phyloP scores from a whole-genome alignment of 2,888 invertebrate genomes.

The Andrena fulva region DNA sequence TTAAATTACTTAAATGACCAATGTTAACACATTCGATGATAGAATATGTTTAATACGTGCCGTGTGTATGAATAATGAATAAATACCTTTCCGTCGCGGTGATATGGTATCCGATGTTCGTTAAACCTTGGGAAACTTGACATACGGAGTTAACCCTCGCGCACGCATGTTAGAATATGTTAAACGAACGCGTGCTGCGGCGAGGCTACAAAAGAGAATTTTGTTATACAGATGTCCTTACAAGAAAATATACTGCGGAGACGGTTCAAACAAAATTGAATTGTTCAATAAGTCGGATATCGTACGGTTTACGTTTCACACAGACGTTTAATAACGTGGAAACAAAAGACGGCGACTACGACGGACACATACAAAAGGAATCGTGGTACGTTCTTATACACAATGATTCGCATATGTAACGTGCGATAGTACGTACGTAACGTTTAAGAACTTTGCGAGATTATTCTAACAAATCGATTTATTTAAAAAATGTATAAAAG shows the following conservation, averaged over 20 bases:
- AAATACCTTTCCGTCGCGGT: constrained; percentile 49
- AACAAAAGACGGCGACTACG: constrained; percentile 57
- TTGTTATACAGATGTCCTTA: constrained; percentile 5
- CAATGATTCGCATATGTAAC: neutral
- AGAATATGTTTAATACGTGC: neutral
- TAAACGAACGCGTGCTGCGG: constrained; percentile 11
- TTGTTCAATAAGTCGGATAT: constrained; percentile 27
- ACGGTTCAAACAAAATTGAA: constrained; percentile 32
- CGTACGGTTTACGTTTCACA: constrained; percentile 38
- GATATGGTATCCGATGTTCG: constrained; percentile 29
- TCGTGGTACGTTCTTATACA: neutral
- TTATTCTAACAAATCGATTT: constrained; percentile 68
- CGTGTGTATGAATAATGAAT: neutral
- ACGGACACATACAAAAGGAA: constrained; percentile 17
- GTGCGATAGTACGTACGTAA: constrained; percentile 9
- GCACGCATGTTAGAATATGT: constrained; percentile 23
- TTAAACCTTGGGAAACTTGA: constrained; percentile 34
- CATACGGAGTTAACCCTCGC: constrained; percentile 51
- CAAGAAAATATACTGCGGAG: neutral
- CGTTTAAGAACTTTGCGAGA: constrained; percentile 36
- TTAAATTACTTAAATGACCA: constrained; percentile 26
- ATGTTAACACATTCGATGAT: neutral
- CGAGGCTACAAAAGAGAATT: constrained; percentile 16
- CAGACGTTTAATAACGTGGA: constrained; percentile 51
- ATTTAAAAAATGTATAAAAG: constrained; percentile 73